Conservation (phyloP, 1,140 invertebrate species). For the Archivesica marissinica region DNA sequence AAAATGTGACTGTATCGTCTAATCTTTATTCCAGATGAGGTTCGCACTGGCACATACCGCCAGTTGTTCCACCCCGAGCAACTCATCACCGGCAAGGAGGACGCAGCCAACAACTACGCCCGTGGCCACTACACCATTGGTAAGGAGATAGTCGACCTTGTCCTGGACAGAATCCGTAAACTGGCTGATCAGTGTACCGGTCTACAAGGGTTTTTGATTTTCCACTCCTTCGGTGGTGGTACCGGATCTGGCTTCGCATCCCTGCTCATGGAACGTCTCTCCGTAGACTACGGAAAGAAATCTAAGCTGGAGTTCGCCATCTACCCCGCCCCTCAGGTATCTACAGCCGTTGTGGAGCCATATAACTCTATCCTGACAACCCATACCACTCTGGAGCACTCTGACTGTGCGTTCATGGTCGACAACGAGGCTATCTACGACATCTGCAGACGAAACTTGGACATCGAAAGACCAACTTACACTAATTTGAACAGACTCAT, state of each 20-base stretch:
- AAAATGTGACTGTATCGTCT: too few species aligned
- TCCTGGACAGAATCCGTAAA: too few species aligned
- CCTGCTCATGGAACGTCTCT: conserved; percentile 93
- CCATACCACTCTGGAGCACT: conserved; percentile 88
- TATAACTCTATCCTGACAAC: conserved; percentile 66
- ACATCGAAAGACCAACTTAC: conserved; percentile 90
- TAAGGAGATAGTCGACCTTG: too few species aligned
- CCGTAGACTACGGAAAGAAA: conserved; percentile 92
- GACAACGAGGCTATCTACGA: conserved; percentile 82
- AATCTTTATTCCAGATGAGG: conserved; percentile 88
- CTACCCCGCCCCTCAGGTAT: conserved; percentile 82
- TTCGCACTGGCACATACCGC: too few species aligned
- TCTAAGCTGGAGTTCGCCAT: conserved; percentile 73
- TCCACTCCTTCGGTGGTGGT: conserved; percentile 84
- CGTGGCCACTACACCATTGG: too few species aligned
- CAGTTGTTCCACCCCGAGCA: too few species aligned
- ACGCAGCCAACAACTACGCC: too few species aligned
- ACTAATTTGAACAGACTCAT: conserved; percentile 78
- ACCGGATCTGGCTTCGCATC: conserved; percentile 95
- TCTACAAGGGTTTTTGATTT: too few species aligned
- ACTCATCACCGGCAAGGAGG: too few species aligned
- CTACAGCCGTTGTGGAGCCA: conserved; percentile 8
- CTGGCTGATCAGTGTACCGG: too few species aligned
- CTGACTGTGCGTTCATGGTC: conserved; percentile 92
- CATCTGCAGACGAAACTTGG: conserved; percentile 87